phyloP scores from a whole-genome alignment of 2,888 invertebrate species.

The Pachymerium ferrugineum region DNA sequence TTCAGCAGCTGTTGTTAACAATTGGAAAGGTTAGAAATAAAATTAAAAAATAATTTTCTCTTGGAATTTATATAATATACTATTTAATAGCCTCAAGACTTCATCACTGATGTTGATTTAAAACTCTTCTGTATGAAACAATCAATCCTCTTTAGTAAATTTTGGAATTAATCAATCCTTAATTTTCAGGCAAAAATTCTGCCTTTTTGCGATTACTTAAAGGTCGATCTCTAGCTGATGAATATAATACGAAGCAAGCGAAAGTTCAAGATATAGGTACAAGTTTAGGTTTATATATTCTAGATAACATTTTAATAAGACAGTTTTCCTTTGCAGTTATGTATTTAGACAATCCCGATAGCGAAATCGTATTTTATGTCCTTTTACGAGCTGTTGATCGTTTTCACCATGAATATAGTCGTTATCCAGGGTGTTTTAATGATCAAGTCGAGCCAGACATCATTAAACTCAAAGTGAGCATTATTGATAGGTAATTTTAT shows the following conservation, averaged over 20 bases:
- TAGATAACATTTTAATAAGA: not conserved
- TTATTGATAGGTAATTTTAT: not conserved
- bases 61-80: not conserved
- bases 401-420: slow-evolving; percentile 79
- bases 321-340: slow-evolving; percentile 31
- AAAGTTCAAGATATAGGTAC: slow-evolving; percentile 56
- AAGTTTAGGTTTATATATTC: slow-evolving; percentile 37
- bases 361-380: slow-evolving; percentile 82
- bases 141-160: slow-evolving; percentile 18
- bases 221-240: slow-evolving; percentile 67
- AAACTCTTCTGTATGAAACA: slow-evolving; percentile 66
- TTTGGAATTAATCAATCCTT: slow-evolving; percentile 15
- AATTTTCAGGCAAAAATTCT: slow-evolving; percentile 62
- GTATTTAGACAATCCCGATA: slow-evolving; percentile 69
- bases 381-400: slow-evolving; percentile 83
- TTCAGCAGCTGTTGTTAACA: slow-evolving; percentile 70
- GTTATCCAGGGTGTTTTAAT: slow-evolving; percentile 81
- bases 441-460: slow-evolving; percentile 85
- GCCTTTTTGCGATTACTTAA: slow-evolving; percentile 70
- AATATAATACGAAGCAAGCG: slow-evolving; percentile 63
- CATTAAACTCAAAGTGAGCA: slow-evolving; percentile 66
- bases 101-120: slow-evolving; percentile 70
- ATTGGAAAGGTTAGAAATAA: slow-evolving; percentile 54
- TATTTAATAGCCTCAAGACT: slow-evolving; percentile 57
- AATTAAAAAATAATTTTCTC: not conserved